Base-by-base conservation (phyloP, 2,797 vertebrate genomes). In the Enteromius paludinosus region DNA sequence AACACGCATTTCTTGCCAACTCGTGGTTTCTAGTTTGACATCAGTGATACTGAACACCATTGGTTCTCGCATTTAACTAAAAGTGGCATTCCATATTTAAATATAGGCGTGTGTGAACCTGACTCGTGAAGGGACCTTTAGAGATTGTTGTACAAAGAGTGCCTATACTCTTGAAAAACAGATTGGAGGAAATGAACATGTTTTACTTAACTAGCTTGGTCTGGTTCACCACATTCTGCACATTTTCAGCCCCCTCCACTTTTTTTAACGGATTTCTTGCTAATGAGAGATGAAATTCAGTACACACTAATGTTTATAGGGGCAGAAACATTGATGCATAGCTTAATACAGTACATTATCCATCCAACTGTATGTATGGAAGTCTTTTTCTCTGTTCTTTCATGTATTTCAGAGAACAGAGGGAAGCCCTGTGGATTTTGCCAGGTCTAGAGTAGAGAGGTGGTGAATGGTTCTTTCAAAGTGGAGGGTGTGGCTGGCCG, bases 391-490 rank as follows among this genome's bases (percentile, higher is more conserved):
- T 81, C 69, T 3, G 25, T 10, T 0, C n/a, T 45, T 64, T 45
- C 38, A 64, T 47, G 20, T 8, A 71, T 61, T 33, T 80, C 2
- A 45, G 14, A 62, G 54, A 71, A 81, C 38, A 77, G 41, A 72
- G 41, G 30, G 35, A 52, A 35, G 17, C 18, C 62, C 18, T 68
- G 35, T 56, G 74, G 64, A 76, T 72, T 71, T 68, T 30, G 43
- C 30, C 35, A 47, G 86, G 5, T 25, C 72, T 79, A 87, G 70
- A 77, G 83, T 38, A 20, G 79, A 61, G 54, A 62, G 59, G 43
- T 47, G 87, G 79, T 93, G 86, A 93, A 94, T 90, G 92, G 79
- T 90, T 91, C 93, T 90, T 91, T 88, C 84, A 86, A n/a, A 65
- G 30, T 20, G 23, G 25, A 74, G 76, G 77, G 83, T 77, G 79